A percentile compares a stretch with the other conserved stretches of the same genome.
Conservation (phyloP, 1,140 invertebrate genomes). For the Cyclargus thomasi region DNA sequence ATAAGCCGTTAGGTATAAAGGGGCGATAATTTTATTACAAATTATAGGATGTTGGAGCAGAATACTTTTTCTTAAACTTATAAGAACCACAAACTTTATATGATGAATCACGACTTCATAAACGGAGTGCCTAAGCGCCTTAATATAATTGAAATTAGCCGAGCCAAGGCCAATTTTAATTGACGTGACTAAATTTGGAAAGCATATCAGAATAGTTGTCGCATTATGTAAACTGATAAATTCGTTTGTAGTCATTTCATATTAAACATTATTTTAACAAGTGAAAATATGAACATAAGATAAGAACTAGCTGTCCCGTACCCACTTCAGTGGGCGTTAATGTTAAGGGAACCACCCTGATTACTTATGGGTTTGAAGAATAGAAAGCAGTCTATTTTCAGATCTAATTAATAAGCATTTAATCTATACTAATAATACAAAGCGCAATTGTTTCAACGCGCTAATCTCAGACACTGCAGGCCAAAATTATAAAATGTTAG, state of each 20-base stretch:
- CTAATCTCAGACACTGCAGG: too few relatives aligned
- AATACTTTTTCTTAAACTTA: not conserved
- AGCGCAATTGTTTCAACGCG: too few relatives aligned
- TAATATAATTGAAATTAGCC: not conserved
- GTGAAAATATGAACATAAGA: too few relatives aligned
- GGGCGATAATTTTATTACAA: too few relatives aligned
- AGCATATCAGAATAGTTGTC: not conserved
- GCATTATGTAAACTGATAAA: not conserved
- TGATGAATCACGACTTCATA: not conserved
- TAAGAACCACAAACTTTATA: not conserved
- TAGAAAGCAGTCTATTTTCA: too few relatives aligned
- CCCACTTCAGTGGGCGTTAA: too few relatives aligned
- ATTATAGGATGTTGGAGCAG: not conserved
- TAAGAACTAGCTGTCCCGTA: too few relatives aligned
- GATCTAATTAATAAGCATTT: too few relatives aligned
- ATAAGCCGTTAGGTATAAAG: not conserved
- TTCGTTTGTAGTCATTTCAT: not conserved
- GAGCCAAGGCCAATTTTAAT: not conserved
- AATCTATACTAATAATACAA: too few relatives aligned
- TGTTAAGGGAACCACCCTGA: too few relatives aligned
- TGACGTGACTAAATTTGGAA: not conserved
- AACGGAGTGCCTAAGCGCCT: not conserved
- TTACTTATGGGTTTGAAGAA: too few relatives aligned
- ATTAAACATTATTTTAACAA: slow-evolving; percentile 1
- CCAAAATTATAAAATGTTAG: too few relatives aligned